These are phyloP conservation scores for Castor canadensis DNA, from an alignment of 2,113 vertebrate genomes.

Conservation along the genomic window DNA sequence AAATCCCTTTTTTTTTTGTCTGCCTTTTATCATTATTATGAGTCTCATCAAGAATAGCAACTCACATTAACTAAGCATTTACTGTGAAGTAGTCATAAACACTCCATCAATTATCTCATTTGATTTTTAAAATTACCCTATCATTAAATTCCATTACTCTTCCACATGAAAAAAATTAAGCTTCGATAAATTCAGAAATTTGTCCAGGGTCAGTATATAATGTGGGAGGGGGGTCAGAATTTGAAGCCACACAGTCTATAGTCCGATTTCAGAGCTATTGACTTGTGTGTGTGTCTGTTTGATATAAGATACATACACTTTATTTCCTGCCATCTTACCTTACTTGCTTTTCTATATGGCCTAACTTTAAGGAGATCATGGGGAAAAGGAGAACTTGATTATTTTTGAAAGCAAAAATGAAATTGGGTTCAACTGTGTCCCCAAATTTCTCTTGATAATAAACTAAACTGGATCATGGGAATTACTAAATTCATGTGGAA, in stretches of 20 bases:
- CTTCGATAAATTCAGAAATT: conserved; percentile 31
- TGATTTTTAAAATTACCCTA: conserved; percentile 38
- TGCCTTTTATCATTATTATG: conserved; percentile 40
- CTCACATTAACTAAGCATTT: not conserved
- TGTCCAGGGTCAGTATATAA: not conserved
- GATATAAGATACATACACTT: not conserved
- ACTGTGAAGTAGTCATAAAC: not conserved
- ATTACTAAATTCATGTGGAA: not conserved
- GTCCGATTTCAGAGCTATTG: not conserved
- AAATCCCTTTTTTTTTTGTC: conserved; percentile 33
- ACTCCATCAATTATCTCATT: not conserved
- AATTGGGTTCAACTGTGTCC: not conserved
- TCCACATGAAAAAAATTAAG: not conserved
- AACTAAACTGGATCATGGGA: conserved; percentile 17
- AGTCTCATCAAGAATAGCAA: conserved; percentile 1
- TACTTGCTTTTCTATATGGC: not conserved
- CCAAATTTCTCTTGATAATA: not conserved
- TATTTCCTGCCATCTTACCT: not conserved
- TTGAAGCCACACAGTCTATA: not conserved
- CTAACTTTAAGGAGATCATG: not conserved
- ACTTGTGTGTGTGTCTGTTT: not conserved
- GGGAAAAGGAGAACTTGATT: conserved; percentile 3
- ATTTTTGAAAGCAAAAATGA: conserved; percentile 3
- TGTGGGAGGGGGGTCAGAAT: not conserved
- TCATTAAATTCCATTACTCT: conserved; percentile 13